phyloP scores from a whole-genome alignment of 2,113 vertebrate species.

The Isichthys henryi region DNA sequence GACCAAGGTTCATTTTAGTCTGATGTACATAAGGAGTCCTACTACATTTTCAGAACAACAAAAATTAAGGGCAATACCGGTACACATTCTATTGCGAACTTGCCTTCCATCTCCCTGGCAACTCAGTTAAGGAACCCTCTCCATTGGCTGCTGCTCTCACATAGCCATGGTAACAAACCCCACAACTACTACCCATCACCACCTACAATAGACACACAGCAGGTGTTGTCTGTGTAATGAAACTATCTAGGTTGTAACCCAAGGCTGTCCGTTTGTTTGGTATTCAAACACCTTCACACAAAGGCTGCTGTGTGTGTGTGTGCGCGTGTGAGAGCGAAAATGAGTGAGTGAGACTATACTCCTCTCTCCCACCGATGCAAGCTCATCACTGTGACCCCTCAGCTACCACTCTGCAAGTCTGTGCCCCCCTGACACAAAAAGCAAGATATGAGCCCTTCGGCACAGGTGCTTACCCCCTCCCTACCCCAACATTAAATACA shows the following conservation, averaged over 20 bases:
- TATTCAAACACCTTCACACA: slow-evolving; percentile 8
- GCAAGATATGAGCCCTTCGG: neutral
- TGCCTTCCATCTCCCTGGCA: slow-evolving; percentile 12
- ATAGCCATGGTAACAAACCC: slow-evolving; percentile 25
- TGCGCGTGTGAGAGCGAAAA: neutral
- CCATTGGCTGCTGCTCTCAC: slow-evolving; percentile 18
- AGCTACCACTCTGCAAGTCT: neutral
- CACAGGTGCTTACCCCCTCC: neutral
- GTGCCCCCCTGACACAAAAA: neutral
- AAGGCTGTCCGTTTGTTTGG: slow-evolving; percentile 10
- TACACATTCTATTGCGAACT: neutral
- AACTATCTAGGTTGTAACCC: neutral
- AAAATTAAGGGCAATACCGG: neutral
- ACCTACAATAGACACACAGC: slow-evolving; percentile 18
- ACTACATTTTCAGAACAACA: neutral
- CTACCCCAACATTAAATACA: neutral
- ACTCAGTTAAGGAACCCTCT: neutral
- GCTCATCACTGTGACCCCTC: neutral
- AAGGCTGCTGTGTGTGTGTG: neutral
- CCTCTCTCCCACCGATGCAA: neutral
- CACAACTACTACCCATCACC: slow-evolving; percentile 16
- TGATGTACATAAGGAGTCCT: neutral
- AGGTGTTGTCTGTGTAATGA: neutral
- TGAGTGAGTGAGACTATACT: neutral
- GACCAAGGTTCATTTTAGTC: neutral